Percentiles rank a stretch among this genome's conserved stretches.
Conservation (phyloP, 1,140 invertebrate species). For the Choristoneura fumiferana region DNA sequence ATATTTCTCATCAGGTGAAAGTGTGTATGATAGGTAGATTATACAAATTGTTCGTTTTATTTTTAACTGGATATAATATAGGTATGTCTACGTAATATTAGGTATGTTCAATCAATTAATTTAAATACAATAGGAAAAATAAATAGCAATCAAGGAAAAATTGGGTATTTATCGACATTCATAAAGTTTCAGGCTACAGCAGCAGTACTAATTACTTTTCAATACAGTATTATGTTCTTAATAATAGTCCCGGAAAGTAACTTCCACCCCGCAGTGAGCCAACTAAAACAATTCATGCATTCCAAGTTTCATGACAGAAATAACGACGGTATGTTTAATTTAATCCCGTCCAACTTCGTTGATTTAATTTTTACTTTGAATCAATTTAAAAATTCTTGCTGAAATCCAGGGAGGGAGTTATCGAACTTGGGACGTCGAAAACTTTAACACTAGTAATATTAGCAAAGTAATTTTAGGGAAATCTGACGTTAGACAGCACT, state of each 20-base stretch:
- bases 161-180: constrained; percentile 7
- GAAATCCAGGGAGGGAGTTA: constrained; percentile 60
- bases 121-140: too few species aligned
- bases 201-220: constrained; percentile 4
- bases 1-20: too few species aligned
- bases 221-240: constrained; percentile 2
- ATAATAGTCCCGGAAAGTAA: constrained; percentile 4
- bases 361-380: constrained; percentile 73
- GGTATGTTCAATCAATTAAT: too few species aligned
- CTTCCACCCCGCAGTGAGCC: not conserved
- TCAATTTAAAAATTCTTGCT: constrained; percentile 71
- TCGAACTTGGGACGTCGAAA: constrained; percentile 61
- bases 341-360: constrained; percentile 59
- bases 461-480: constrained; percentile 53
- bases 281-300: constrained; percentile 27
- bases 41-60: too few species aligned
- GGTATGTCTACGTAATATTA: too few species aligned
- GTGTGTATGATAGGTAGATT: too few species aligned
- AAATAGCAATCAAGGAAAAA: constrained; percentile 15
- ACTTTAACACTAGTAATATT: constrained; percentile 69
- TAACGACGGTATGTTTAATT: constrained; percentile 60
- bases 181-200: too few species aligned
- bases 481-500: constrained; percentile 38
- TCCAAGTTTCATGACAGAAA: constrained; percentile 63
- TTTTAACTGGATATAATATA: too few species aligned